Evolutionary conservation across 2,888 invertebrate species (phyloP), one percentile per base, ranked within the genome.

Genomic region (Lepidochrysops patricia): DNA sequence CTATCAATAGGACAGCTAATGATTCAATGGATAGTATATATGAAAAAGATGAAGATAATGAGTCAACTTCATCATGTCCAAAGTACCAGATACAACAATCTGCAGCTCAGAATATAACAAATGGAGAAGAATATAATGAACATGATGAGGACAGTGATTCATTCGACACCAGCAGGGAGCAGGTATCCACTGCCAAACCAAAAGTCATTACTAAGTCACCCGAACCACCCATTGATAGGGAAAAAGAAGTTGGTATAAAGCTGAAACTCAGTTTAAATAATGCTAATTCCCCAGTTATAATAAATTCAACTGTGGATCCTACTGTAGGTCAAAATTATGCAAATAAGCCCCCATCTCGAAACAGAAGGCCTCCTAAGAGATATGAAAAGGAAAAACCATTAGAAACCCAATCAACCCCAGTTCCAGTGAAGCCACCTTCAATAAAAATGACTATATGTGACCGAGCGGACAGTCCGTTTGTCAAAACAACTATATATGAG

Each of bases 391-490:
- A 77, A 52, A 64, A 62, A 62, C 66, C 63, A 57, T 43, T 62
- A 62, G 82, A 79, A 37, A 62, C 69, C 62, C 50, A 61, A 6
- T 54, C 63, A 37, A 62, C 69, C 62, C 50, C 61, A 6, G 54
- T 63, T 34, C 74, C 64, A 62, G 69, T 74, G 26, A 85, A 80
- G 69, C 74, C 78, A 32, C 88, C 86, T 57, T 79, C 85, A 60
- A 89, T 89, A 59, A 88, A 84, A 77, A 88, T 89, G 83, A 89
- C 89, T 34, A 89, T 89, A 68, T 89, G 88, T 79, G 88, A 88
- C 67, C 84, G 85, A 77, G 84, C 88, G 60, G 87, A 88, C 59
- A 88, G 81, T 64, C 83, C 88, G 62, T 89, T 88, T 82, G 82
- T 89, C 7, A 88, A 88, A 68, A 81, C 85, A 43, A 89, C 87